Evolutionary conservation across 2,888 invertebrate genomes (phyloP), one percentile per base, ranked within the genome.

Genomic region (Drosophila ustulata): DNA sequence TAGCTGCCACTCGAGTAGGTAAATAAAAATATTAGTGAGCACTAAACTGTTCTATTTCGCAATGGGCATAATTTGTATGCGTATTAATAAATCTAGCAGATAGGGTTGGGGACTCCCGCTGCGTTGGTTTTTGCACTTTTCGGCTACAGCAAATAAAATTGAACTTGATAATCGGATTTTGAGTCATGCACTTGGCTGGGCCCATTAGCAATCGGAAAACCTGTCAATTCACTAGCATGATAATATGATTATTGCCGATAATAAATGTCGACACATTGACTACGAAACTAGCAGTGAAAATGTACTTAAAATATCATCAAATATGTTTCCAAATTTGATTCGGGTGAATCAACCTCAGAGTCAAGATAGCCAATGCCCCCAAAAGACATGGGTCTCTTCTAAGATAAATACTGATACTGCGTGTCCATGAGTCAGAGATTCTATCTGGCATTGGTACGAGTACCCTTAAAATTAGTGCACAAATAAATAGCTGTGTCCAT

Each of bases 71-170:
- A 62, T 55, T 32, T 43, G 13, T 43, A 28, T 37, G 39, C 37
- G 25, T 49, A 64, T 45, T 26, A 18, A 66, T 68, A 63, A 62
- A 66, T 65, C 49, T 46, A 9, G 4, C 39, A 13, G 57, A 70
- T 72, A 63, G 47, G 26, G 11, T 5, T 43, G 52, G 88, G 81
- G 84, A 87, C 57, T 73, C 84, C 81, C 87, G 28, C 8, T 1
- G 37, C n/a, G 32, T 13, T 45, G 43, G 32, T 6, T 62, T 43
- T 39, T 43, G 47, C 18, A n/a, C 45, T 59, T 53, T 46, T 18
- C 4, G 30, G 11, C 50, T 39, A n/a, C 30, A 43, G 9, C 32
- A 32, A 32, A 32, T 6, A 41, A 53, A 37, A 55, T 7, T 47
- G 8, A 6, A 32, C 7, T 6, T 30, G 57, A 66, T 62, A 55